Conservation (phyloP, 2,797 vertebrate genomes). For the Todus mexicanus region DNA sequence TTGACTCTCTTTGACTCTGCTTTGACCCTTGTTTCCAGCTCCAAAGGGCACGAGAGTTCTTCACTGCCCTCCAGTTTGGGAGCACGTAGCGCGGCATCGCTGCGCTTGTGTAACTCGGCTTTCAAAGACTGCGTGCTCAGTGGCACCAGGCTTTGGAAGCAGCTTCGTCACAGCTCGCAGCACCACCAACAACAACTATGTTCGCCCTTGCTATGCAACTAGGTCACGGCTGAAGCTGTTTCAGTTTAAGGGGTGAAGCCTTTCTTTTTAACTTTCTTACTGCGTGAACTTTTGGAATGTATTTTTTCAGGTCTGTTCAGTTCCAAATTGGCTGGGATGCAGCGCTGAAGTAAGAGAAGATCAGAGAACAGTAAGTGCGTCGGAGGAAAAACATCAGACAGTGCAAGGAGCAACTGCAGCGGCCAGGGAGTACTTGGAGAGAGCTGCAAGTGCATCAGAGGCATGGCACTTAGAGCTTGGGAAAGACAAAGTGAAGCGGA, state of each 20-base stretch:
- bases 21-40: neutral
- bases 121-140: neutral
- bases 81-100: accelerated
- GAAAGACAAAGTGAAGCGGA: neutral
- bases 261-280: neutral
- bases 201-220: neutral
- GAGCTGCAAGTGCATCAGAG: neutral
- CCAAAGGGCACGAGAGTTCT: neutral
- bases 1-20: neutral
- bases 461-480: neutral
- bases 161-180: neutral
- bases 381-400: neutral
- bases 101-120: neutral
- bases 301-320: neutral
- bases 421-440: neutral
- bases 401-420: neutral
- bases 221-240: neutral
- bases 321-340: neutral
- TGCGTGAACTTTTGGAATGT: neutral
- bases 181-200: neutral
- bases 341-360: neutral
- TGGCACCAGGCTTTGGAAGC: neutral
- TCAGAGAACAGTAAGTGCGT: neutral
- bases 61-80: neutral
- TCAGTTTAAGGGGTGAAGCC: neutral